Conservation (phyloP, 2,113 vertebrate species). For the Oryzias javanicus region DNA sequence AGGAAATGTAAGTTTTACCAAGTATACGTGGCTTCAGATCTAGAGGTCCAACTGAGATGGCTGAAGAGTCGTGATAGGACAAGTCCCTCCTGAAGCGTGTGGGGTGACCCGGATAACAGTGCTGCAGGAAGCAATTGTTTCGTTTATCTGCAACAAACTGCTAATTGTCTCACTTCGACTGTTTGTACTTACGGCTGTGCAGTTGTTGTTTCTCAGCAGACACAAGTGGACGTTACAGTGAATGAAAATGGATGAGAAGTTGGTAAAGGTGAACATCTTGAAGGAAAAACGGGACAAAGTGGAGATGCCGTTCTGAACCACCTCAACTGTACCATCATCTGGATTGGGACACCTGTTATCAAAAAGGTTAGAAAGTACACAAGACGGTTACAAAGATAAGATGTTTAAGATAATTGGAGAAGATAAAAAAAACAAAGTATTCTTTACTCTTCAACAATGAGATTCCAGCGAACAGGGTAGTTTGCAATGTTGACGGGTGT, state of each 20-base stretch:
- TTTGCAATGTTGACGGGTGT: conserved; percentile 50
- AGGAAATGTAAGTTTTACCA: too few relatives aligned
- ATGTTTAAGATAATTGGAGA: neutral
- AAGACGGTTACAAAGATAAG: neutral
- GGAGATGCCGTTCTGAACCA: conserved; percentile 67
- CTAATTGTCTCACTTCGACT: neutral
- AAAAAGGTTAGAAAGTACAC: neutral
- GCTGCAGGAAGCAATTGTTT: conserved; percentile 34
- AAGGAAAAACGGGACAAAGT: conserved; percentile 69
- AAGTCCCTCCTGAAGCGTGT: neutral
- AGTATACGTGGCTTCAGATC: too few relatives aligned
- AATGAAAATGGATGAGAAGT: conserved; percentile 53
- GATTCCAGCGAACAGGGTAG: conserved; percentile 55
- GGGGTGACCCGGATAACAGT: conserved; percentile 41
- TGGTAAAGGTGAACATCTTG: conserved; percentile 66
- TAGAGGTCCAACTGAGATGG: too few relatives aligned
- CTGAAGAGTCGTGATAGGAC: too few relatives aligned
- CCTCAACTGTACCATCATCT: conserved; percentile 56
- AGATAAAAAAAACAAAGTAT: neutral
- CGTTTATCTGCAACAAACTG: neutral
- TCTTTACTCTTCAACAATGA: conserved; percentile 61
- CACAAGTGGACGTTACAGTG: conserved; percentile 74
- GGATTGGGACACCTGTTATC: conserved; percentile 67
- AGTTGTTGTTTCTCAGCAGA: conserved; percentile 44
- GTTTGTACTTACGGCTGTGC: conserved; percentile 48